Evolutionary conservation across 1,140 invertebrate genomes (phyloP), one percentile per base, ranked within the genome.

Genomic region (Temnothorax longispinosus): DNA sequence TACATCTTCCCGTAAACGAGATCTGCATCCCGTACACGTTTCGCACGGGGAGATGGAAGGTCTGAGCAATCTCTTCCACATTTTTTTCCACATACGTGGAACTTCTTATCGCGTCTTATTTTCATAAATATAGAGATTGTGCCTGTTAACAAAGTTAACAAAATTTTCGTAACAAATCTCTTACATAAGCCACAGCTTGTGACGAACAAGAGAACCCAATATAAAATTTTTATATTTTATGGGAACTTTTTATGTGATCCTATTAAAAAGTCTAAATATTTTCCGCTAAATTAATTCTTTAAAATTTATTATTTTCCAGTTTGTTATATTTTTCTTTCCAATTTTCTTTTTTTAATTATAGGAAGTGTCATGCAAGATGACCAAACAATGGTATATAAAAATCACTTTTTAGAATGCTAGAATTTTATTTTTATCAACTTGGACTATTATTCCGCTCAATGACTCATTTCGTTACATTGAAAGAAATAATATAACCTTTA

Each of bases 1-100:
- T 80, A 44, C 76, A 80, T 52, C 32, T 32, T 52, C 76, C 2
- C 32, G 62, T 52, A 80, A 80, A 67, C 27, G 58, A 78, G 76
- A 65, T 80, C 76, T 35, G 44, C 44, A 27, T 15, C 27, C 41
- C 11, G 21, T 32, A 62, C 21, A 47, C 76, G 2, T 67, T 52
- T 50, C 44, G 13, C 58, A 47, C 11, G n/a, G 13, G 6, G 27
- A 32, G 27, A 60, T 44, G 38, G 13, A 21, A 52, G 21, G 11
- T 67, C 44, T 67, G 44, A 52, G n/a, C 27, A 80, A 80, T 80
- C 75, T 47, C 15, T 32, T 35, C 21, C 60, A 76, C 60, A 76
- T 44, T 21, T 64, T 27, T 27, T 32, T 27, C 13, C 7, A 41
- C 38, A 56, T 47, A 35, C 10, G 7, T 2, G n/a, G 3, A 8